Conservation (phyloP, 2,113 vertebrate species). For the Ptyas mucosa region DNA sequence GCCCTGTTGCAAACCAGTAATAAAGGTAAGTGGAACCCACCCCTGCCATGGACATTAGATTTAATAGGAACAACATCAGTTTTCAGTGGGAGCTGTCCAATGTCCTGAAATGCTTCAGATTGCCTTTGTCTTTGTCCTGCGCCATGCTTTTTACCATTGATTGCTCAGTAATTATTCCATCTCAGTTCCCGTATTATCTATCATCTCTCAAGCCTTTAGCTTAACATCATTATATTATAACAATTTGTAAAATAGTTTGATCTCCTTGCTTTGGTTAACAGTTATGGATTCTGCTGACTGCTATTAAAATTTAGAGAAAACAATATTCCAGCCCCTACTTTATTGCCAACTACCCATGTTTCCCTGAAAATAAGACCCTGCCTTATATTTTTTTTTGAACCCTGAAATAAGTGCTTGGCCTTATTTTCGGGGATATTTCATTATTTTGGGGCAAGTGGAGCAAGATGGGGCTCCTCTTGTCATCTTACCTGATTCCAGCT, state of each 20-base stretch:
- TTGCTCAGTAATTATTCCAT: background rate
- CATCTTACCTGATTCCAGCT: too few species aligned
- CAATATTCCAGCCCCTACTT: background rate
- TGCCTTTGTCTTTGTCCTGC: background rate
- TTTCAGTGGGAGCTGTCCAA: background rate
- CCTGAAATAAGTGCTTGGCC: too few species aligned
- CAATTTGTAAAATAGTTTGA: too few species aligned
- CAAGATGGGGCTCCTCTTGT: too few species aligned
- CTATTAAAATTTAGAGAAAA: background rate
- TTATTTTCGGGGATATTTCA: too few species aligned
- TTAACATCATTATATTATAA: background rate
- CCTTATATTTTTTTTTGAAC: too few species aligned
- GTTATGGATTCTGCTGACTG: background rate
- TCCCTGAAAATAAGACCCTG: too few species aligned
- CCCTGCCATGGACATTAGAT: background rate
- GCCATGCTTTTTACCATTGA: background rate
- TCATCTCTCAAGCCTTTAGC: background rate
- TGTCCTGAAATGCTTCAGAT: background rate
- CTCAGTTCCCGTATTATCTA: background rate
- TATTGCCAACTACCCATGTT: background rate
- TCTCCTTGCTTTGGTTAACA: too few species aligned
- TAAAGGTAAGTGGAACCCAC: too few species aligned
- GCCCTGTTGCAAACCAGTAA: too few species aligned
- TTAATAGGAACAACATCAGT: background rate
- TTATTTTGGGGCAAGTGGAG: too few species aligned